Conservation (phyloP, 1,140 invertebrate species). For the Elymnias hypermnestra region DNA sequence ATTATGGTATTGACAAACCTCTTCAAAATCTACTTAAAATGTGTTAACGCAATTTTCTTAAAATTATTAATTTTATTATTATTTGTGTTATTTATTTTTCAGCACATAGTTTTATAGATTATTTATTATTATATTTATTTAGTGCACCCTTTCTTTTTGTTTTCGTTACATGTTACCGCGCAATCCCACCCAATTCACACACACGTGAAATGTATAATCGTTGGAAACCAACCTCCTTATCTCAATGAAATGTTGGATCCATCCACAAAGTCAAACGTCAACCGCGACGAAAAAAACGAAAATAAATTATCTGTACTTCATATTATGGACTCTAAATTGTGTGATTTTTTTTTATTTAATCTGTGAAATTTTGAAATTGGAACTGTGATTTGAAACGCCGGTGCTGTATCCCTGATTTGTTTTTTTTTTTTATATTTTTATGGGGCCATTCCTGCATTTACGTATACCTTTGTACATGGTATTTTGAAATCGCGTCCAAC, state of each 20-base stretch:
- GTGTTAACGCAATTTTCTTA: too few species aligned
- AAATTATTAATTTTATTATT: too few species aligned
- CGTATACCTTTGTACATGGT: conserved; percentile 47
- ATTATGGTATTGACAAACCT: too few species aligned
- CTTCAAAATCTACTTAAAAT: too few species aligned
- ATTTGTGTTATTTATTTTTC: neutral
- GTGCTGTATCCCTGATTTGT: too few species aligned
- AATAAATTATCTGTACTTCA: conserved; percentile 44
- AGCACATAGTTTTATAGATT: conserved; percentile 14
- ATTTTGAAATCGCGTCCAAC: conserved; percentile 47
- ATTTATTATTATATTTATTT: conserved; percentile 52
- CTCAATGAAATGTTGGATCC: conserved; percentile 57
- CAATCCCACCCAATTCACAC: conserved; percentile 62
- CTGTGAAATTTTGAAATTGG: conserved; percentile 50
- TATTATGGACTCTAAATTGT: conserved; percentile 36
- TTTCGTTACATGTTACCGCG: conserved; percentile 74
- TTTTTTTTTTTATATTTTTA: conserved; percentile 28
- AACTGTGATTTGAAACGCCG: conserved; percentile 51
- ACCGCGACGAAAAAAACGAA: conserved; percentile 72
- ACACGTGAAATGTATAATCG: conserved; percentile 31
- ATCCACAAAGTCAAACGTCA: conserved; percentile 72
- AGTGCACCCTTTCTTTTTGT: conserved; percentile 75
- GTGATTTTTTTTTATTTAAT: conserved; percentile 24
- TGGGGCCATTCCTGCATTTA: conserved; percentile 38
- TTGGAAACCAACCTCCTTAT: conserved; percentile 32